A percentile compares a stretch with the other conserved stretches of the same genome.
phyloP scores from a whole-genome alignment of 2,888 invertebrate genomes.

The Acleris laterana region DNA sequence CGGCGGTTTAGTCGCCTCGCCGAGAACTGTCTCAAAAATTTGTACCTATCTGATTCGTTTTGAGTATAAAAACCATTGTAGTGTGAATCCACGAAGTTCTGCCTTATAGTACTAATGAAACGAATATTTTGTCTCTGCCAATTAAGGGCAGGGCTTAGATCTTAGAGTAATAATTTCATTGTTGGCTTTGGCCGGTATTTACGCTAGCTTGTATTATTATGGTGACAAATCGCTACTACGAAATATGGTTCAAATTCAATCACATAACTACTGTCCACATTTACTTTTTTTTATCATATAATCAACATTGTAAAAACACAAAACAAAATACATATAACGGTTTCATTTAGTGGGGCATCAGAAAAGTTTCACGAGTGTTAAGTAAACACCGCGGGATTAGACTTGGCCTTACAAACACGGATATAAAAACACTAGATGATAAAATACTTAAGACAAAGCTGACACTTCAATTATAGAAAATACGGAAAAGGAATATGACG shows the following conservation, averaged over 20 bases:
- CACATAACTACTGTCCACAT: too few relatives aligned
- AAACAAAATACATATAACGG: conserved; percentile 9
- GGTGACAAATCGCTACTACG: too few relatives aligned
- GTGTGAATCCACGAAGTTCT: not conserved
- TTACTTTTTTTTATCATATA: too few relatives aligned
- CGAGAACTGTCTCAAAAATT: conserved; percentile 18
- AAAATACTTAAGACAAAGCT: not conserved
- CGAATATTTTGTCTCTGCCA: too few relatives aligned
- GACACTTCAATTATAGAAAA: too few relatives aligned
- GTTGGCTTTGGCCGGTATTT: too few relatives aligned
- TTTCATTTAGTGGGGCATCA: conserved; percentile 15
- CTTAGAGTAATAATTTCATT: too few relatives aligned
- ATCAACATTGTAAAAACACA: not conserved
- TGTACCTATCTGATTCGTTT: conserved; percentile 10
- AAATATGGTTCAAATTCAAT: too few relatives aligned
- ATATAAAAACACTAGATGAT: conserved; percentile 4
- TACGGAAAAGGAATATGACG: too few relatives aligned
- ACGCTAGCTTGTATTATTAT: too few relatives aligned
- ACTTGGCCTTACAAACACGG: conserved; percentile 18
- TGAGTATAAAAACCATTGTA: not conserved
- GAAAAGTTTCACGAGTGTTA: conserved; percentile 35
- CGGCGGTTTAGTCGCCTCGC: not conserved
- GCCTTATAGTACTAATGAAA: not conserved
- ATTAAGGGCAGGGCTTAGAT: too few relatives aligned
- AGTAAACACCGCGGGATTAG: conserved; percentile 35